Percentiles rank a stretch among this genome's conserved stretches.
phyloP scores from a whole-genome alignment of 64 coral and sea anemone species.

The Pocillopora damicornis region DNA sequence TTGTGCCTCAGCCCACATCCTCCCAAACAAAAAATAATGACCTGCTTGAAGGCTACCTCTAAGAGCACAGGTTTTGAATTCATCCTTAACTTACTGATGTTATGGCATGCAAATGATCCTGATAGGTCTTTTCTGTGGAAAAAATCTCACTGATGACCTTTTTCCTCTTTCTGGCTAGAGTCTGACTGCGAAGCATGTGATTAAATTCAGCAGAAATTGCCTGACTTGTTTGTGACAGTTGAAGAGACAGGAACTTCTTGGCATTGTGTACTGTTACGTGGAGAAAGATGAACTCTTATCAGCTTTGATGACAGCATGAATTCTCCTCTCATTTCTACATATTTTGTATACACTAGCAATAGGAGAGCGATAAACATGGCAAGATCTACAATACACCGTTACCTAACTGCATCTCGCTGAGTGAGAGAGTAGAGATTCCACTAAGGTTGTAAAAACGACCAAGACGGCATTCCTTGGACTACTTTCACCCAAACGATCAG shows the following conservation, averaged over 20 bases:
- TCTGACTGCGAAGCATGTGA: conserved; percentile 72
- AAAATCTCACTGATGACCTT: conserved; percentile 96
- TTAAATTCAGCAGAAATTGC: conserved; percentile 85
- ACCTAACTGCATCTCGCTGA: too few species aligned
- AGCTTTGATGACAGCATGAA: background rate
- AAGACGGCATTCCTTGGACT: too few species aligned
- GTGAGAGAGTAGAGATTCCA: too few species aligned
- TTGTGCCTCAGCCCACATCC: too few species aligned
- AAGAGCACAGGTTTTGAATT: background rate
- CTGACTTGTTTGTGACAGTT: conserved; percentile 92
- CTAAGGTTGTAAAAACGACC: too few species aligned
- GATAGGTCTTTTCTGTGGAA: conserved; percentile 88
- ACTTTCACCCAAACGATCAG: too few species aligned
- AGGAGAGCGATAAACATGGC: too few species aligned
- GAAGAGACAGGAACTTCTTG: conserved; percentile 92
- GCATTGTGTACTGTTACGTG: conserved; percentile 69
- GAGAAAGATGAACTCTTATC: background rate
- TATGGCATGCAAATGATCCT: conserved; percentile 79
- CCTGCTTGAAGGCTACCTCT: too few species aligned
- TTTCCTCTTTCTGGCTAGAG: conserved; percentile 70
- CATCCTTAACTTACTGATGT: conserved; percentile 71
- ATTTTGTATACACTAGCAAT: too few species aligned
- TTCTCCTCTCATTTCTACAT: background rate
- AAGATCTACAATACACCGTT: too few species aligned
- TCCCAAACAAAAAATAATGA: too few species aligned